phyloP scores from a whole-genome alignment of 2,797 vertebrate species.

The Mallotus villosus region DNA sequence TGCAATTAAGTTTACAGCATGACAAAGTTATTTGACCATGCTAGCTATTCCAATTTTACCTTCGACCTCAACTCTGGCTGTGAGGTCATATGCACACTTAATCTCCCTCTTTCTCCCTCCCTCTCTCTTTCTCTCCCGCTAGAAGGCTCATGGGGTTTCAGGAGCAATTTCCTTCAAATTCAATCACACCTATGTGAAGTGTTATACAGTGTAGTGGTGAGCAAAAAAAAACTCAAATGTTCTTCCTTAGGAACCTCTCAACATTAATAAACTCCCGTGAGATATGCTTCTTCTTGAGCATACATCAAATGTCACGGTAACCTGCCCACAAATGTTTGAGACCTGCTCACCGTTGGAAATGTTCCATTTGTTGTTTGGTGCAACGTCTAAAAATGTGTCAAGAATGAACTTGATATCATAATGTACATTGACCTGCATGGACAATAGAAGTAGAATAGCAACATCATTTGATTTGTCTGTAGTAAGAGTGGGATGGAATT shows the following conservation, averaged over 20 bases:
- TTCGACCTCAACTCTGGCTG: conserved; percentile 35
- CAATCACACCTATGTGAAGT: conserved; percentile 47
- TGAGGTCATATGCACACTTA: conserved; percentile 35
- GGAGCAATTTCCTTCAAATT: conserved; percentile 56
- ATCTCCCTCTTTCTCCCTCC: conserved; percentile 17
- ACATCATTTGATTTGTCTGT: neutral
- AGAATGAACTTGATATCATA: neutral
- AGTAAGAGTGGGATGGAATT: neutral
- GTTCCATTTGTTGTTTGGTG: neutral
- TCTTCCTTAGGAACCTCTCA: conserved; percentile 16
- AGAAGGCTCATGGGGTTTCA: conserved; percentile 45
- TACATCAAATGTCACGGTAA: neutral
- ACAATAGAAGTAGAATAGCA: neutral
- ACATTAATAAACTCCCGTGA: conserved; percentile 31
- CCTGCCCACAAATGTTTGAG: too few species aligned
- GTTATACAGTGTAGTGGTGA: conserved; percentile 23
- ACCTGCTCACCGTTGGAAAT: too few species aligned
- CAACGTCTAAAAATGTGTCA: neutral
- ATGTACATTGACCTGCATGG: neutral
- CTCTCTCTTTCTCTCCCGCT: conserved; percentile 26
- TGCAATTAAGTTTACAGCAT: conserved; percentile 37
- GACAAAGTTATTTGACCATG: conserved; percentile 42
- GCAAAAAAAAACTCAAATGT: conserved; percentile 27
- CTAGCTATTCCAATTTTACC: conserved; percentile 57
- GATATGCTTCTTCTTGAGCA: neutral